phyloP scores from a whole-genome alignment of 53 echinoderm and acorn worm species.

The Zoroaster sp. region DNA sequence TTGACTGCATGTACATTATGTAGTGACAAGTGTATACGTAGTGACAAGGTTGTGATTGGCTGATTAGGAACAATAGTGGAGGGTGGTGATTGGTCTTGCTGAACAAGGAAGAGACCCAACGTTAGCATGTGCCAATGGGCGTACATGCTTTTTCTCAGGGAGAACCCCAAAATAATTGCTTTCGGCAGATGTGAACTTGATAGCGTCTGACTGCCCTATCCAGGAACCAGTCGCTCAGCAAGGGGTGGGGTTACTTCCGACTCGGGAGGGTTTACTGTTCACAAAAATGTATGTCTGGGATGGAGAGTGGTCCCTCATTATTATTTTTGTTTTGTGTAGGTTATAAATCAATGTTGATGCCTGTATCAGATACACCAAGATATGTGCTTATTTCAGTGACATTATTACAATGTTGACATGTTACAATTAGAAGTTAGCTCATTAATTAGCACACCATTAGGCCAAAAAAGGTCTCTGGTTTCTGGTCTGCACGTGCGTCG shows the following conservation, averaged over 20 bases:
- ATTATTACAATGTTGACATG: neutral
- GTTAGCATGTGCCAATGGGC: neutral
- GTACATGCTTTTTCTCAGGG: neutral
- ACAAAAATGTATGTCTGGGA: neutral
- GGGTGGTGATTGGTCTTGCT: too few relatives aligned
- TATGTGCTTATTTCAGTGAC: neutral
- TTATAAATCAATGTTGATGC: too few relatives aligned
- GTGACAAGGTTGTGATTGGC: neutral
- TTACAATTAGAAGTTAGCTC: too few relatives aligned
- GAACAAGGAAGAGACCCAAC: too few relatives aligned
- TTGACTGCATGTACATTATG: neutral
- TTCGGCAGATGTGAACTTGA: constrained; percentile 1
- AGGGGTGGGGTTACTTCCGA: constrained; percentile 47
- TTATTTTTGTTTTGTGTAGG: neutral
- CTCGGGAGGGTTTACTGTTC: constrained; percentile 20
- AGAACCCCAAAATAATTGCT: neutral
- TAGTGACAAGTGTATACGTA: too few relatives aligned
- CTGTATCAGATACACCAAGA: neutral
- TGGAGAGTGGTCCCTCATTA: neutral
- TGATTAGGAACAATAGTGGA: constrained; percentile 4
- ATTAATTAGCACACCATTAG: too few relatives aligned
- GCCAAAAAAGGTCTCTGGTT: too few relatives aligned
- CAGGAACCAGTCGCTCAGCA: constrained; percentile 43
- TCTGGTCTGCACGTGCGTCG: too few relatives aligned
- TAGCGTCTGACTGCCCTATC: neutral